Conservation (phyloP, 2,797 vertebrate species). For the Danio albolineatus region DNA sequence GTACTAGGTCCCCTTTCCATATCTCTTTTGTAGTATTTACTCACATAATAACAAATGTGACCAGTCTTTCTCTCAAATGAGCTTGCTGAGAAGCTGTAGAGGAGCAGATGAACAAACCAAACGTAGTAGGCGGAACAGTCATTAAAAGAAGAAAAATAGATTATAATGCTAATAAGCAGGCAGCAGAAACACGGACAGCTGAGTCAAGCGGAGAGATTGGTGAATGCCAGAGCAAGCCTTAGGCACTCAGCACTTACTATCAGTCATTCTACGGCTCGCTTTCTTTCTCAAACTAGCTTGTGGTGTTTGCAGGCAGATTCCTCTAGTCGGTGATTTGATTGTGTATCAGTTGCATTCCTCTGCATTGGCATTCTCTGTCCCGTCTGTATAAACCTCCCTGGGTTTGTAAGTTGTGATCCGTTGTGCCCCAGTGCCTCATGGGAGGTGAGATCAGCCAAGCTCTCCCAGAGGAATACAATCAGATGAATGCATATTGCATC, state of each 20-base stretch:
- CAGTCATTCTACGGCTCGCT: slow-evolving; percentile 14
- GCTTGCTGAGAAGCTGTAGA: slow-evolving; percentile 21
- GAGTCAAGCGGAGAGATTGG: slow-evolving; percentile 34
- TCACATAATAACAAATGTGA: neutral
- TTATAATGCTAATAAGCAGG: slow-evolving; percentile 32
- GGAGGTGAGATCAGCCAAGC: slow-evolving; percentile 16
- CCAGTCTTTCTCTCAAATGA: neutral
- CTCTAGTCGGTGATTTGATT: slow-evolving; percentile 13
- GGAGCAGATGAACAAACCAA: slow-evolving; percentile 28
- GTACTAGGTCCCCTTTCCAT: no score
- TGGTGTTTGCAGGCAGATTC: slow-evolving; percentile 19
- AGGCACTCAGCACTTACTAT: slow-evolving; percentile 11
- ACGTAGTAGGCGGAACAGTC: neutral
- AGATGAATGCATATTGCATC: neutral
- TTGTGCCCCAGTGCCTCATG: slow-evolving; percentile 15
- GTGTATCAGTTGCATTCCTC: slow-evolving; percentile 48
- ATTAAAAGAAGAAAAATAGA: neutral
- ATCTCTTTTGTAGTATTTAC: neutral
- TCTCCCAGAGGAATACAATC: slow-evolving; percentile 12
- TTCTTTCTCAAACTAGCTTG: neutral
- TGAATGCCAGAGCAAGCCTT: slow-evolving; percentile 22
- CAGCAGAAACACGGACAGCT: slow-evolving; percentile 25
- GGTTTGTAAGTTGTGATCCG: slow-evolving; percentile 6
- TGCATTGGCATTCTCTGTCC: slow-evolving; percentile 43
- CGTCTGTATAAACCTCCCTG: slow-evolving; percentile 3